Conservation (phyloP, 2,888 invertebrate species). For the Cryptus viduatorius region DNA sequence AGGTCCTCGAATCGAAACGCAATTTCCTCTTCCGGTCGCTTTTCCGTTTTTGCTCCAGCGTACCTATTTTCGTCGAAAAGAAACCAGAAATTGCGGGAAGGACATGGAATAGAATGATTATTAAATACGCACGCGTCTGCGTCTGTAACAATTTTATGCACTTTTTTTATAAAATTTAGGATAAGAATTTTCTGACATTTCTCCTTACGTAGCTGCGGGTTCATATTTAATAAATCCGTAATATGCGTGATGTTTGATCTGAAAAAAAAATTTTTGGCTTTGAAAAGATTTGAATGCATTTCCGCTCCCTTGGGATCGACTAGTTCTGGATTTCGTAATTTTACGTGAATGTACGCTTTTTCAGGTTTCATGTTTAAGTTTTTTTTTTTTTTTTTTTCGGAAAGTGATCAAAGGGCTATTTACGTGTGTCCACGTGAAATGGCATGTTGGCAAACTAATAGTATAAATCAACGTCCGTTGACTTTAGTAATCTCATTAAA, state of each 20-base stretch:
- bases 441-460: neutral
- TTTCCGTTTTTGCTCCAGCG: neutral
- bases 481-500: neutral
- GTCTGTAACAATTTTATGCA: neutral
- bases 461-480: neutral
- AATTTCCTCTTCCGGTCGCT: constrained; percentile 35
- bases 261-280: neutral
- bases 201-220: no score
- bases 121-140: neutral
- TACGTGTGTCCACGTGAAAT: neutral
- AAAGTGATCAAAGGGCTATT: neutral
- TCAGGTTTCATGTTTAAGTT: neutral
- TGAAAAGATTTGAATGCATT: neutral
- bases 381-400: neutral
- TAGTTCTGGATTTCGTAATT: neutral
- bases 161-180: neutral
- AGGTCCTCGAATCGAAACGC: constrained; percentile 30
- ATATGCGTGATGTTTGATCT: no score
- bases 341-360: neutral
- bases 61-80: neutral
- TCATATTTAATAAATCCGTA: no score
- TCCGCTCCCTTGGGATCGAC: neutral
- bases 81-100: neutral
- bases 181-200: no score
- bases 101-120: neutral